These are phyloP conservation scores for Gisinianus flammeolus DNA, from an alignment of 2,888 invertebrate genomes.

Conservation along the genomic window DNA sequence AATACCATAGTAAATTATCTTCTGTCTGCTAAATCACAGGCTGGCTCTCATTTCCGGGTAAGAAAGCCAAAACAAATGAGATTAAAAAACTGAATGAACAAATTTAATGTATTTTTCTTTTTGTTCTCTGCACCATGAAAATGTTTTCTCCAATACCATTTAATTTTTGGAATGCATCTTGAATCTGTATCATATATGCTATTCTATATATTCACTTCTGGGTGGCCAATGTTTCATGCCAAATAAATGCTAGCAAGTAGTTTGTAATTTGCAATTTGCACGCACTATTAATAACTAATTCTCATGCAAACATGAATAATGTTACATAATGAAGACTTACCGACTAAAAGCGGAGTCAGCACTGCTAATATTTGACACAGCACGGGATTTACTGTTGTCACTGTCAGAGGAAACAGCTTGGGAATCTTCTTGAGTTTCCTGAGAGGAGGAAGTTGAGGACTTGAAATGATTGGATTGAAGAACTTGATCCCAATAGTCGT, in stretches of 20 bases:
- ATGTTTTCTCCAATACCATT: background rate
- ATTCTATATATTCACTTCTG: background rate
- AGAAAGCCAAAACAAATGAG: background rate
- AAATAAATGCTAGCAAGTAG: too few relatives aligned
- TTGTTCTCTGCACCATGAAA: background rate
- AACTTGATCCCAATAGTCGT: conserved; percentile 52
- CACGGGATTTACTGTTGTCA: conserved; percentile 48
- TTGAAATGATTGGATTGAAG: conserved; percentile 37
- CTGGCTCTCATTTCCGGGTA: background rate
- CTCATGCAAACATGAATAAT: too few relatives aligned
- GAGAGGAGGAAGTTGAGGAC: conserved; percentile 22
- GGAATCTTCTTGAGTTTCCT: conserved; percentile 25
- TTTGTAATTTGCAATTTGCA: too few relatives aligned
- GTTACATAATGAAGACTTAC: conserved; percentile 38
- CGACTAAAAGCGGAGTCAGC: conserved; percentile 58
- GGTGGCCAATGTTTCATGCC: background rate
- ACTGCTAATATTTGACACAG: conserved; percentile 57
- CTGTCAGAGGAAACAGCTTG: conserved; percentile 42
- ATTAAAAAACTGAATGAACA: too few relatives aligned
- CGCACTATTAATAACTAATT: too few relatives aligned
- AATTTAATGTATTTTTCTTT: background rate
- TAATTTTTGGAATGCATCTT: background rate
- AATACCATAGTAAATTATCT: background rate
- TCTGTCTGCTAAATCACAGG: background rate
- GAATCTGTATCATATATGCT: background rate